These are phyloP conservation scores for Marisa cornuarietis DNA, from an alignment of 1,140 invertebrate species.

Conservation along the genomic window DNA sequence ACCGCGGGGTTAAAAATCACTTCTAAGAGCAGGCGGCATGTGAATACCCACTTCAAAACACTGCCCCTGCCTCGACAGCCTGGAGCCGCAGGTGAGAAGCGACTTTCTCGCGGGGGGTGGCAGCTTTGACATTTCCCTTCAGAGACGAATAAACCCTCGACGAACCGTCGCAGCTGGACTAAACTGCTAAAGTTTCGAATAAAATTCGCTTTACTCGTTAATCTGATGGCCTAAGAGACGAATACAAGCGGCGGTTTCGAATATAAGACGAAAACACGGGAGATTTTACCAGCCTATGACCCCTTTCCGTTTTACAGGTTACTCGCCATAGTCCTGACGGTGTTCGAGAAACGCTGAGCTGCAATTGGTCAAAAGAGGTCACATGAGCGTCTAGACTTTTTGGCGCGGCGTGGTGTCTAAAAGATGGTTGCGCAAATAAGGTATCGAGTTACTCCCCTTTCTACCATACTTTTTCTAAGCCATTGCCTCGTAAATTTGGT, in stretches of 20 bases:
- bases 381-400: slow-evolving; percentile 64
- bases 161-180: neutral
- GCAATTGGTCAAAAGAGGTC: slow-evolving; percentile 52
- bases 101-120: slow-evolving; percentile 14
- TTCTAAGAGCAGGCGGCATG: slow-evolving; percentile 24
- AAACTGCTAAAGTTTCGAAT: neutral
- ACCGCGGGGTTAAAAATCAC: slow-evolving; percentile 22
- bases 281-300: slow-evolving; percentile 27
- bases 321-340: slow-evolving; percentile 30
- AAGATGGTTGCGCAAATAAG: slow-evolving; percentile 32
- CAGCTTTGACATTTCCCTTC: neutral
- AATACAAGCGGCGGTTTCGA: slow-evolving; percentile 16
- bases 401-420: slow-evolving; percentile 53
- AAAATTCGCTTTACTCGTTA: slow-evolving; percentile 2
- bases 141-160: too few species aligned
- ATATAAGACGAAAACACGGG: slow-evolving; percentile 17
- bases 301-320: slow-evolving; percentile 30
- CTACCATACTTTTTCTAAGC: slow-evolving; percentile 19
- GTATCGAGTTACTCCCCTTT: slow-evolving; percentile 26
- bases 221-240: neutral
- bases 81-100: slow-evolving; percentile 26
- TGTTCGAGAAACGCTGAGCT: slow-evolving; percentile 36
- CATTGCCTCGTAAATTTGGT: slow-evolving; percentile 3
- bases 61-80: slow-evolving; percentile 21
- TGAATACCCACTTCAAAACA: slow-evolving; percentile 23